A percentile compares a stretch with the other conserved stretches of the same genome.
Conservation (phyloP, 2,888 invertebrate genomes). For the Cataglyphis altisquamis region DNA sequence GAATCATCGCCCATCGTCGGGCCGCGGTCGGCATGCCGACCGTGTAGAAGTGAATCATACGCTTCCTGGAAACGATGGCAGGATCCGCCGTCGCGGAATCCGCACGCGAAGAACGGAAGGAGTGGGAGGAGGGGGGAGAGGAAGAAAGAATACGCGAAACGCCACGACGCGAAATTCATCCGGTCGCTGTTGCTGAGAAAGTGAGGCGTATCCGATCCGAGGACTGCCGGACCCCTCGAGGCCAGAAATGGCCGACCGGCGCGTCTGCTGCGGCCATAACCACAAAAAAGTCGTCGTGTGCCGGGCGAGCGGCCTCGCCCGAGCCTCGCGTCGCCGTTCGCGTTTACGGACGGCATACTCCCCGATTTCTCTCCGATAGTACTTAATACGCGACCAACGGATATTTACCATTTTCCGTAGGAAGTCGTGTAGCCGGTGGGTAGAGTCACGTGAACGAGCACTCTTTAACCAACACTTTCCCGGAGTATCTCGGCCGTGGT, state of each 20-base stretch:
- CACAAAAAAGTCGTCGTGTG: constrained; percentile 76
- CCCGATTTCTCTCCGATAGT: too few relatives aligned
- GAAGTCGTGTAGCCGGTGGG: constrained; percentile 77
- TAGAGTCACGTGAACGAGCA: constrained; percentile 82
- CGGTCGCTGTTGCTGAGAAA: constrained; percentile 47
- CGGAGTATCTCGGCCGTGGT: constrained; percentile 80
- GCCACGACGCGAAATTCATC: constrained; percentile 2
- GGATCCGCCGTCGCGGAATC: constrained; percentile 16
- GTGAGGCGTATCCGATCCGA: constrained; percentile 67
- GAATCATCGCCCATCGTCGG: not conserved
- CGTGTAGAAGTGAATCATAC: constrained; percentile 75
- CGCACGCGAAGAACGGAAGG: not conserved
- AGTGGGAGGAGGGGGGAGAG: not conserved
- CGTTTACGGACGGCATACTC: not conserved
- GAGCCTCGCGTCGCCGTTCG: not conserved
- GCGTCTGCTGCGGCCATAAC: constrained; percentile 84
- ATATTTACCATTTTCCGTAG: constrained; percentile 84
- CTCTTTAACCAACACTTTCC: constrained; percentile 83
- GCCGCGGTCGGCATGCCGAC: constrained; percentile 59
- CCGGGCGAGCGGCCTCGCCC: constrained; percentile 56
- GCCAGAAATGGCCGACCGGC: constrained; percentile 84
- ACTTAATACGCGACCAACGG: not conserved
- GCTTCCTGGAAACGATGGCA: constrained; percentile 69
- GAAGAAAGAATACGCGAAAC: not conserved
- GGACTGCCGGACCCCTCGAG: constrained; percentile 75